Evolutionary conservation across 2,888 invertebrate species (phyloP).

Genomic region (Tolmerus cingulatus): DNA sequence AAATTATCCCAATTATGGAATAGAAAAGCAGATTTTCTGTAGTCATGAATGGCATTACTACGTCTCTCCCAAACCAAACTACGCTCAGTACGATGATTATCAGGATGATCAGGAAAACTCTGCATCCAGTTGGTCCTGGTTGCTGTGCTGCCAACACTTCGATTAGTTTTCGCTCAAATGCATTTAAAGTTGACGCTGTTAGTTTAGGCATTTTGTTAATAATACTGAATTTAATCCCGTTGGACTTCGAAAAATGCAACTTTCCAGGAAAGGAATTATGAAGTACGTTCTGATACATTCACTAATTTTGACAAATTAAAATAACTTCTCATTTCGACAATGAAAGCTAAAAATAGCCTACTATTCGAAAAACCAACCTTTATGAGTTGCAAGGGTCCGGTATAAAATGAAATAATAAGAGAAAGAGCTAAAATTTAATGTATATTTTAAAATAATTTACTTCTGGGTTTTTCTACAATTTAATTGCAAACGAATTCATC

Average conservation of each 20-base stretch:
- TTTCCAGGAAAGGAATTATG: neutral
- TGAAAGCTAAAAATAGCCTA: neutral
- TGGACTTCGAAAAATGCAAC: neutral
- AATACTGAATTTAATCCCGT: neutral
- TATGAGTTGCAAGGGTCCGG: no score
- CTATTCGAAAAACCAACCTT: no score
- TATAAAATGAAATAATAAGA: neutral
- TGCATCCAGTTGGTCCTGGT: neutral
- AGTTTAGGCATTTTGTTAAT: neutral
- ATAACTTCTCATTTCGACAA: neutral
- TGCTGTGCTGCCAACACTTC: neutral
- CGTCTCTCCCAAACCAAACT: neutral
- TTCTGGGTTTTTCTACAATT: neutral
- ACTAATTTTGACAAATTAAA: neutral
- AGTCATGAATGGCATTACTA: no score
- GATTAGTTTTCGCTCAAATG: neutral
- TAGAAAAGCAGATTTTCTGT: neutral
- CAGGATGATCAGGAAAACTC: neutral
- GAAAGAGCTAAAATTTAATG: neutral
- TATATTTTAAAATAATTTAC: conserved; percentile 11
- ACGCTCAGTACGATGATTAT: neutral
- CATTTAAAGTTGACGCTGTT: neutral
- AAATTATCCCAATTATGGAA: neutral
- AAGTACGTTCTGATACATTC: neutral
- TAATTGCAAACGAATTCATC: neutral